Percentiles rank a stretch among this genome's conserved stretches.
These are phyloP conservation scores for Crematogaster levior DNA, from an alignment of 2,888 invertebrate species.

Conservation along the genomic window DNA sequence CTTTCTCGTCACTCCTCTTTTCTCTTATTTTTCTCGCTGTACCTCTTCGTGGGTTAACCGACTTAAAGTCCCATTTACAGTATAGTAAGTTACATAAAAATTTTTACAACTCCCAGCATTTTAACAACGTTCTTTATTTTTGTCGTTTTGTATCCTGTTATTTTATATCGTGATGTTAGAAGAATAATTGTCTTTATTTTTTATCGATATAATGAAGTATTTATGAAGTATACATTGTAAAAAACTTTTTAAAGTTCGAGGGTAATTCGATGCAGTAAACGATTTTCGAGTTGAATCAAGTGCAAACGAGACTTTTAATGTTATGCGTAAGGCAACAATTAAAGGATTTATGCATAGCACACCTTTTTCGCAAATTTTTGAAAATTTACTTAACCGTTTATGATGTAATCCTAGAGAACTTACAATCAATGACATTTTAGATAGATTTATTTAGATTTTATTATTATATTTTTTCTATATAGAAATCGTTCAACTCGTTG, in stretches of 20 bases:
- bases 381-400: background rate
- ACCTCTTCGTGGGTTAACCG: slow-evolving; percentile 47
- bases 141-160: background rate
- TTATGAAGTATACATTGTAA: too few species aligned
- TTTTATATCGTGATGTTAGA: background rate
- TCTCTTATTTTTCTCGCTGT: slow-evolving; percentile 63
- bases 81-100: background rate
- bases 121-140: background rate
- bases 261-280: too few species aligned
- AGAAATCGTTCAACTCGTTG: too few species aligned
- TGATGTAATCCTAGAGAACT: background rate
- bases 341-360: background rate
- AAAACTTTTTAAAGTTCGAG: background rate
- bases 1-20: slow-evolving; percentile 24
- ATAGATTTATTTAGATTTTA: background rate
- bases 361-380: background rate
- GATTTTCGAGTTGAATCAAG: background rate
- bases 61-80: slow-evolving; percentile 61
- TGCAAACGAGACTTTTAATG: background rate
- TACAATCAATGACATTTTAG: background rate
- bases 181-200: background rate
- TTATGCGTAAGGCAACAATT: too few species aligned
- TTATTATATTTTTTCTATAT: background rate
- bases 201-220: background rate
- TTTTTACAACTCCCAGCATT: background rate